These are phyloP conservation scores for Ditylenchus weischeri DNA, from an alignment of 2,888 invertebrate genomes.

Conservation along the genomic window DNA sequence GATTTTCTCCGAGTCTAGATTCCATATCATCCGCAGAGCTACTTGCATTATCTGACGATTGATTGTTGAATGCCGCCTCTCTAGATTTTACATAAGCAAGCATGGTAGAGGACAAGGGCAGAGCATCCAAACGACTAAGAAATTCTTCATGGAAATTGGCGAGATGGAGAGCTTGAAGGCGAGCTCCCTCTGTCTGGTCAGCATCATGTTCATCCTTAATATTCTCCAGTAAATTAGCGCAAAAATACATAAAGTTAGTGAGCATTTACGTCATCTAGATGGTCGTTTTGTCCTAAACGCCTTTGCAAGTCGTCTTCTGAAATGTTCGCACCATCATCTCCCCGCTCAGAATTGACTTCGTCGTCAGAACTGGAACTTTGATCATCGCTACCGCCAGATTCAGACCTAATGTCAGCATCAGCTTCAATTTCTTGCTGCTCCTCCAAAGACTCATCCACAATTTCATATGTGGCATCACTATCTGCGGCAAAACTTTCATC, in stretches of 20 bases:
- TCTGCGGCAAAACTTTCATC: constrained; percentile 1
- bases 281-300: neutral
- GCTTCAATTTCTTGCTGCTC: neutral
- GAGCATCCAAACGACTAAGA: neutral
- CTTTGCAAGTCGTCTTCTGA: neutral
- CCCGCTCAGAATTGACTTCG: neutral
- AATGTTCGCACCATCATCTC: neutral
- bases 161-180: neutral
- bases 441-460: neutral
- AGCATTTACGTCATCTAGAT: neutral
- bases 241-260: neutral
- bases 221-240: neutral
- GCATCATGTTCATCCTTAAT: constrained; percentile 7
- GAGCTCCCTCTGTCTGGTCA: constrained; percentile 4
- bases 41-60: too few species aligned
- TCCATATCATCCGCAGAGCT: too few species aligned
- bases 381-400: neutral
- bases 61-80: too few species aligned
- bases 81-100: too few species aligned
- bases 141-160: constrained; percentile 2
- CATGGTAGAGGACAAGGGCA: constrained; percentile 1
- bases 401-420: neutral
- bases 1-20: too few species aligned
- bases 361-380: neutral
- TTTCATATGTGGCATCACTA: constrained; percentile 2